phyloP scores from a whole-genome alignment of 2,113 vertebrate genomes.

The Dasyornis broadbenti region DNA sequence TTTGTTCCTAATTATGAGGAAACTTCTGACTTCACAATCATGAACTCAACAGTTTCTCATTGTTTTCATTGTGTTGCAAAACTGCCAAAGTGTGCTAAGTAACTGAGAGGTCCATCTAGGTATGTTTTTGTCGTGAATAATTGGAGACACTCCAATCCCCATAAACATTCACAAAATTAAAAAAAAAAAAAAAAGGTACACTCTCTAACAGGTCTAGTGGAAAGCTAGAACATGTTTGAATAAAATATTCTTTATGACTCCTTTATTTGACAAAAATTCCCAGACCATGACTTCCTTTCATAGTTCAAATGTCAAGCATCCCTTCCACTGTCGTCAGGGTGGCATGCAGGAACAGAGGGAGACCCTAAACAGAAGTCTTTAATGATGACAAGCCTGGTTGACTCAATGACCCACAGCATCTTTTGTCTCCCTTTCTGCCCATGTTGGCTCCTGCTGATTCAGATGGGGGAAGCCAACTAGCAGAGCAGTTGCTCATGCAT shows the following conservation, averaged over 20 bases:
- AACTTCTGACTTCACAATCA: neutral
- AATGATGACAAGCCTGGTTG: slow-evolving; percentile 63
- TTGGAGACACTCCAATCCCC: neutral
- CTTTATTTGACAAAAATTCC: slow-evolving; percentile 55
- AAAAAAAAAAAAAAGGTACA: neutral
- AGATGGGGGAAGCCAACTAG: neutral
- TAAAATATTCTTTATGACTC: slow-evolving; percentile 13
- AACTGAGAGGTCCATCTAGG: neutral
- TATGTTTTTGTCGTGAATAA: neutral
- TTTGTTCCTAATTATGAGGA: neutral
- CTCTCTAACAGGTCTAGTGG: neutral
- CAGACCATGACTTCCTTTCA: slow-evolving; percentile 40
- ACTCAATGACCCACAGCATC: slow-evolving; percentile 35
- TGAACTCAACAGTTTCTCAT: neutral
- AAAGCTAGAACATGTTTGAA: neutral
- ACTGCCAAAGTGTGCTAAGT: neutral
- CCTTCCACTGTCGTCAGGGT: slow-evolving; percentile 13
- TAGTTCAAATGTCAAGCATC: slow-evolving; percentile 55
- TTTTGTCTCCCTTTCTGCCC: slow-evolving; percentile 40
- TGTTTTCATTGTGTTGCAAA: neutral
- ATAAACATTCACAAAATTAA: neutral
- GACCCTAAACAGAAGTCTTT: slow-evolving; percentile 3
- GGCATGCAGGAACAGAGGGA: slow-evolving; percentile 36
- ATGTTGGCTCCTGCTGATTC: slow-evolving; percentile 32
- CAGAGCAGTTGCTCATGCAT: slow-evolving; percentile 18